Percentiles rank a stretch among this genome's conserved stretches.
Conservation (phyloP, 2,888 invertebrate genomes). For the Mycalesis mineus region DNA sequence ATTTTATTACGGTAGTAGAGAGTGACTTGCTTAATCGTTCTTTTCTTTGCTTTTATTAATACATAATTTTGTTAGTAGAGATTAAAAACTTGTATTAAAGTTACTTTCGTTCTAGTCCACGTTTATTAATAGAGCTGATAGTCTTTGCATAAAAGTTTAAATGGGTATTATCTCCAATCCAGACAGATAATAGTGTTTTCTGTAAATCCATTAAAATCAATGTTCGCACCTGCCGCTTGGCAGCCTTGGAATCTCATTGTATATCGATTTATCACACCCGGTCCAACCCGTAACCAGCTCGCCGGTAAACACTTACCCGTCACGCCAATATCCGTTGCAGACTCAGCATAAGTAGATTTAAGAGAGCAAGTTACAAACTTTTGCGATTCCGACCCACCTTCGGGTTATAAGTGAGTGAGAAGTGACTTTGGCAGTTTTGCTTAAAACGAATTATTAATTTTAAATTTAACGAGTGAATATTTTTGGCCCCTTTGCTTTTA, state of each 20-base stretch:
- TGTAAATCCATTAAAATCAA: background rate
- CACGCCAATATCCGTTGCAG: constrained; percentile 42
- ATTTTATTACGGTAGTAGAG: no score
- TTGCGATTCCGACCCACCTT: constrained; percentile 1
- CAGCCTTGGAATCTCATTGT: constrained; percentile 17
- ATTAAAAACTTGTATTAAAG: no score
- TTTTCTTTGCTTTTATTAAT: no score
- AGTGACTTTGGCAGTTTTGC: background rate
- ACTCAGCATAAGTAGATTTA: constrained; percentile 33
- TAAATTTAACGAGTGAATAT: no score
- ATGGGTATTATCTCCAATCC: background rate
- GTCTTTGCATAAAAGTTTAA: no score
- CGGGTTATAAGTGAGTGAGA: background rate
- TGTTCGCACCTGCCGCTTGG: constrained; percentile 1
- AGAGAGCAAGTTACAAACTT: constrained; percentile 1
- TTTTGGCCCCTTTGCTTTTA: no score
- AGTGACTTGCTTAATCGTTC: no score
- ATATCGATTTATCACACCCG: constrained; percentile 19
- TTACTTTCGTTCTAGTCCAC: no score
- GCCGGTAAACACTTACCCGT: constrained; percentile 45
- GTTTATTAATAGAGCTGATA: no score
- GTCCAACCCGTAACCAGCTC: constrained; percentile 6
- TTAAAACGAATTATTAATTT: background rate
- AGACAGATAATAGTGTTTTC: background rate
- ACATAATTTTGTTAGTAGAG: no score